Base-by-base conservation (phyloP, 2,797 vertebrate species). In the Enteromius radiatus region DNA sequence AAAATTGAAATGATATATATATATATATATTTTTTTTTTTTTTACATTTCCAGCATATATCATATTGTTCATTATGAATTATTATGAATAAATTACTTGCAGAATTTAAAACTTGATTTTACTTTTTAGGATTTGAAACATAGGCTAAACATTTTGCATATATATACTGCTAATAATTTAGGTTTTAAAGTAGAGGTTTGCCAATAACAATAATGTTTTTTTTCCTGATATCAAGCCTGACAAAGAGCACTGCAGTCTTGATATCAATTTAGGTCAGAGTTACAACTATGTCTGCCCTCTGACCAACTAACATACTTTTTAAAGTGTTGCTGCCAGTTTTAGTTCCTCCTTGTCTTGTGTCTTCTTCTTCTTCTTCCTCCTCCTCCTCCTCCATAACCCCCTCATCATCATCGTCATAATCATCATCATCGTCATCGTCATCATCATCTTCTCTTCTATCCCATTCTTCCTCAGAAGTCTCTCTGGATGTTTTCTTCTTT, bases 271-370 rank as follows among this genome's bases (percentile, higher is more conserved):
- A 80, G 81, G 71, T 82, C 76, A 77, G 52, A 5, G 70, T 43
- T 47, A 28, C 78, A 80, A 85, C 88, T 86, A 79, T 84, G 69
- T 76, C 80, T 54, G 75, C 73, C 67, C 59, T 75, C 77, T 86
- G 85, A 86, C 85, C 71, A 31, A 82, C 80, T 89, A 85, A 88
- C 87, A 85, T n/a, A 91, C 92, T 90, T 92, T 89, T 89, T 84
- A 88, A 83, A 88, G 87, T 73, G 59, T 43, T 81, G 71, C 28
- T 23, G n/a, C 80, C 87, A 68, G 79, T 86, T 76, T 90, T 88
- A 43, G 80, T 86, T 54, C 86, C 70, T 31, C 69, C 83, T 54
- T 84, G 80, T 43, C 77, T 82, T 54, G 75, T 85, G 11, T 81
- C 52, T 11, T 86, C 88, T 31, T 90, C 89, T 31, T 90, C 87